Evolutionary conservation across 37 sponge, comb jelly and placozoan genomes (phyloP), one percentile per base, ranked within the genome.

Genomic region (Halichondria panicea): DNA sequence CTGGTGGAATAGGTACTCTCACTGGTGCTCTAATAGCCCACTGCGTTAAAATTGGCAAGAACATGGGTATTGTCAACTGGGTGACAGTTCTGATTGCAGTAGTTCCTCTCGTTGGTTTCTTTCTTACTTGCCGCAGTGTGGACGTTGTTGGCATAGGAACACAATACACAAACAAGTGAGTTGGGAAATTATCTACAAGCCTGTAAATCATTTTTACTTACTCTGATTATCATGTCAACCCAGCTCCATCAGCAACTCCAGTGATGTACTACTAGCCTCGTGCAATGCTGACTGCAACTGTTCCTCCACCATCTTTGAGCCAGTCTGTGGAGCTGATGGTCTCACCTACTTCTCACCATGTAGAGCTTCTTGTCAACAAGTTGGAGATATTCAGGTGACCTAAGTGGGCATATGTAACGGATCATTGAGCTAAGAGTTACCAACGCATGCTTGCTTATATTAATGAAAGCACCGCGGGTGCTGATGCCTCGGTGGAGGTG

Each of bases 301-400:
- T 36, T 63, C 60, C 40, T 52, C 66, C 21, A 2, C 55, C 32
- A n/a, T 63, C 30, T 81, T 46, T 81, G 82, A 81, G 48, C 82
- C 82, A 1, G 82, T 81, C 41, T 81, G 82, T 72, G 82, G 82
- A 28, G 50, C 35, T 1, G 77, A 78, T 31, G 41, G 35, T 4
- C 11, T 78, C 6, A 65, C 52, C 44, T 78, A 78, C 70, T 68
- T 68, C 57, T 55, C 69, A 40, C 69, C 79, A 13, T 78, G 79
- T 31, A 27, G 56, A 22, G 79, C 69, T 36, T 68, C 70, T 28
- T 78, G 79, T 43, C n/a, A n/a, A n/a, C n/a, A n/a, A n/a, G n/a
- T n/a, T n/a, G n/a, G n/a, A n/a, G n/a, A n/a, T n/a, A n/a, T n/a
- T n/a, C n/a, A n/a, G n/a, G n/a, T n/a, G n/a, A n/a, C n/a, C n/a